Evolutionary conservation across 2,113 vertebrate genomes (phyloP).

Genomic region (Alethe castanea): DNA sequence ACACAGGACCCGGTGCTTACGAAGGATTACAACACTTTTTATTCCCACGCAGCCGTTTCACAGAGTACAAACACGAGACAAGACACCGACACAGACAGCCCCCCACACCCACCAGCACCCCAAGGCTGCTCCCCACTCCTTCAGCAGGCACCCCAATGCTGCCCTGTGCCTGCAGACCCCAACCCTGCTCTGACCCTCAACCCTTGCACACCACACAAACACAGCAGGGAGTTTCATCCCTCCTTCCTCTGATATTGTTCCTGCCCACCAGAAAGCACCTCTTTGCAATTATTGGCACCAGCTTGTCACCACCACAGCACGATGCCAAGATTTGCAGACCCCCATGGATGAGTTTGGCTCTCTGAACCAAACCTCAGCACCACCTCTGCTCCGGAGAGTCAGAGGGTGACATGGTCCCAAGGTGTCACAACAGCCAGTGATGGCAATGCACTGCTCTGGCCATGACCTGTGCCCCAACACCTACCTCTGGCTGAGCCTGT

Average conservation of each 20-base stretch:
- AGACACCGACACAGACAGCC: not conserved
- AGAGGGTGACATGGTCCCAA: accelerated
- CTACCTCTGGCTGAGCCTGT: not conserved
- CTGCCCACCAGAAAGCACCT: not conserved
- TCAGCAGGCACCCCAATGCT: accelerated
- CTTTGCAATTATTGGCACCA: accelerated
- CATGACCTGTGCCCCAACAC: accelerated
- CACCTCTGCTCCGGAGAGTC: not conserved
- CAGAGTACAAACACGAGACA: slow-evolving; percentile 39
- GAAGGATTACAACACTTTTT: slow-evolving; percentile 43
- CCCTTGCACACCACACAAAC: accelerated
- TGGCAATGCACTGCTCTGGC: accelerated
- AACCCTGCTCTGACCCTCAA: not conserved
- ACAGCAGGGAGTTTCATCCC: not conserved
- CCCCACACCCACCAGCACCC: not conserved
- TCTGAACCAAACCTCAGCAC: accelerated
- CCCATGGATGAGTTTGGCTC: accelerated
- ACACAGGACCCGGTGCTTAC: not conserved
- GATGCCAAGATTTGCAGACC: not conserved
- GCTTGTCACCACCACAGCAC: not conserved
- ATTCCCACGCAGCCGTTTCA: slow-evolving; percentile 48
- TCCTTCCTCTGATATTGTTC: accelerated
- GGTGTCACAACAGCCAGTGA: accelerated
- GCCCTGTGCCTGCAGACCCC: accelerated
- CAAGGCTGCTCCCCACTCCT: not conserved